phyloP scores from a whole-genome alignment of 2,113 vertebrate species.

The Halcyon senegalensis region DNA sequence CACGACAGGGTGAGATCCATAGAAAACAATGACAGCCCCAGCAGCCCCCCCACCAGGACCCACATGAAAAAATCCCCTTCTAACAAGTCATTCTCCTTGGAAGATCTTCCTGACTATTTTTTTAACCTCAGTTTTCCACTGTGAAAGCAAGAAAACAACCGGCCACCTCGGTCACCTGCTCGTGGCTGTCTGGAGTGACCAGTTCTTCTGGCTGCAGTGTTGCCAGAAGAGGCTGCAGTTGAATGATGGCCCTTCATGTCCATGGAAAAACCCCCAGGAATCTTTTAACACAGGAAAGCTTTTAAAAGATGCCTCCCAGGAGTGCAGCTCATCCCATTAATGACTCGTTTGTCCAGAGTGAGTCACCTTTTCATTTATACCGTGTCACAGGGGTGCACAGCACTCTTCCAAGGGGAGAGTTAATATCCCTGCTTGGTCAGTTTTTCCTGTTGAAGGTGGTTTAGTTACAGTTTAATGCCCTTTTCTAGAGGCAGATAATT shows the following conservation, averaged over 20 bases:
- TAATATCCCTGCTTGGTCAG: neutral
- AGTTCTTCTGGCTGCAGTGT: neutral
- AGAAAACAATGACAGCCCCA: neutral
- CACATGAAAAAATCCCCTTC: neutral
- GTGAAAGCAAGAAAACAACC: neutral
- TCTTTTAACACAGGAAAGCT: neutral
- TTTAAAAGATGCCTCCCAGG: neutral
- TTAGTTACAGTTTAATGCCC: neutral
- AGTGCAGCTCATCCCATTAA: neutral
- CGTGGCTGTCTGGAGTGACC: neutral
- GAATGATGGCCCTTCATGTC: neutral
- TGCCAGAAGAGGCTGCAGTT: neutral
- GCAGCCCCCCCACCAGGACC: neutral
- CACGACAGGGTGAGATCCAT: neutral
- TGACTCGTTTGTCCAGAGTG: neutral
- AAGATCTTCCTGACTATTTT: neutral
- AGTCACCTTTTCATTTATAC: neutral
- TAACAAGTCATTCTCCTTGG: neutral
- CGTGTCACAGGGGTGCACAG: neutral
- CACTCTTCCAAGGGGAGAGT: neutral
- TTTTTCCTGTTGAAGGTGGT: neutral
- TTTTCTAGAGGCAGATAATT: neutral
- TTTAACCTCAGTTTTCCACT: neutral
- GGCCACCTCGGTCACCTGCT: neutral
- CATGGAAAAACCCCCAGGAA: neutral